Evolutionary conservation across 2,888 invertebrate genomes (phyloP), one percentile per base, ranked within the genome.

Genomic region (Drosophila quinaria): DNA sequence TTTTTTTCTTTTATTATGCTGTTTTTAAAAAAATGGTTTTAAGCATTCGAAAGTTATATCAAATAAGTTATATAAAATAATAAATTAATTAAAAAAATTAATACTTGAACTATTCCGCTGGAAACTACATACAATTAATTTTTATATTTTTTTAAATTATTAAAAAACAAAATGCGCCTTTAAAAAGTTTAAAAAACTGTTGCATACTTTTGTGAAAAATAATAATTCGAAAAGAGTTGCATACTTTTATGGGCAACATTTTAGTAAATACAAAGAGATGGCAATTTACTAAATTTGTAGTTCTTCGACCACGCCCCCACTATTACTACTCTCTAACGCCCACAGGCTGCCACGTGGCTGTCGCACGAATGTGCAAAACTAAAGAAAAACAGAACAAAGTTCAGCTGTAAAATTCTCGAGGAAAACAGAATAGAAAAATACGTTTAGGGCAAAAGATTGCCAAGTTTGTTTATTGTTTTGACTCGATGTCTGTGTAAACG

Each of bases 131-230:
- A 29, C 8, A 29, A 8, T 29, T 8, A 29, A 8, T 6, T 29
- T 29, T n/a, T n/a, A 31, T 31, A 3, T 37, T n/a, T n/a, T n/a
- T 37, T 37, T n/a, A n/a, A 37, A 37, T 37, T n/a, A 25, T 8
- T 2, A 15, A 11, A 8, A 31, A 5, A 31, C n/a, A 8, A 31
- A 5, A 31, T 35, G 4, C 49, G 17, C 31, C 31, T 10, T 10
- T 56, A 3, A 25, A 2, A 8, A 11, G 33, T 9, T 9, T 5
- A 11, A 13, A 52, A 47, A 52, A 56, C 39, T 42, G 39, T 62
- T 66, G 74, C 78, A 74, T 74, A 74, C 51, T 71, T 74, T 65
- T 15, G 22, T 10, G 17, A 17, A 46, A 33, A 13, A 9, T 10
- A 17, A 1, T 4, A 25, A 31, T 1, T 13, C 13, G 13, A 47